Evolutionary conservation across 2,888 invertebrate species (phyloP).

Genomic region (Alcis repandata): DNA sequence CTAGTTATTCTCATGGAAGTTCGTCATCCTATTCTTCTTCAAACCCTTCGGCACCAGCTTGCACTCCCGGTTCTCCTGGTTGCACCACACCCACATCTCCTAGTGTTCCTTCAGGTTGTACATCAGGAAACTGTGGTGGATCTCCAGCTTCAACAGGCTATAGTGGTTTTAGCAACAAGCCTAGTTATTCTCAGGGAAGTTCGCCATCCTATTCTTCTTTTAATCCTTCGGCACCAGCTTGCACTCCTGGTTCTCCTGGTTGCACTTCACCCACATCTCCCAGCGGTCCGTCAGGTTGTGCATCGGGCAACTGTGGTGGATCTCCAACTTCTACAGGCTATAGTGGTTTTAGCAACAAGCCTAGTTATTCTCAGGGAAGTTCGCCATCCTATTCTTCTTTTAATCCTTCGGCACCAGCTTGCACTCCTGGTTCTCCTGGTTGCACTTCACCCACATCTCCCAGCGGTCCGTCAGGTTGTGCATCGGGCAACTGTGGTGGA

Average conservation of each 20-base stretch:
- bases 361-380: conserved; percentile 10
- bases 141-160: too few relatives aligned
- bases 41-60: conserved; percentile 24
- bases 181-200: conserved; percentile 1
- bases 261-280: neutral
- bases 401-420: conserved; percentile 8
- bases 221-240: conserved; percentile 25
- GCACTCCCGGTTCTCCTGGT: conserved; percentile 25
- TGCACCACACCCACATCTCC: neutral
- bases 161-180: too few relatives aligned
- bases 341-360: conserved; percentile 1
- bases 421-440: conserved; percentile 28
- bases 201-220: neutral
- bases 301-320: too few relatives aligned
- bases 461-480: conserved; percentile 28
- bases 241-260: conserved; percentile 25
- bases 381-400: neutral
- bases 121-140: too few relatives aligned
- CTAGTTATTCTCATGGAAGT: too few relatives aligned
- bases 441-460: neutral
- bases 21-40: too few relatives aligned
- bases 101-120: neutral
- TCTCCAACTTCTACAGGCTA: too few relatives aligned
- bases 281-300: neutral
- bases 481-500: conserved; percentile 2